Conservation (phyloP, 1,140 invertebrate genomes). For the Philotrypesis tridentata region DNA sequence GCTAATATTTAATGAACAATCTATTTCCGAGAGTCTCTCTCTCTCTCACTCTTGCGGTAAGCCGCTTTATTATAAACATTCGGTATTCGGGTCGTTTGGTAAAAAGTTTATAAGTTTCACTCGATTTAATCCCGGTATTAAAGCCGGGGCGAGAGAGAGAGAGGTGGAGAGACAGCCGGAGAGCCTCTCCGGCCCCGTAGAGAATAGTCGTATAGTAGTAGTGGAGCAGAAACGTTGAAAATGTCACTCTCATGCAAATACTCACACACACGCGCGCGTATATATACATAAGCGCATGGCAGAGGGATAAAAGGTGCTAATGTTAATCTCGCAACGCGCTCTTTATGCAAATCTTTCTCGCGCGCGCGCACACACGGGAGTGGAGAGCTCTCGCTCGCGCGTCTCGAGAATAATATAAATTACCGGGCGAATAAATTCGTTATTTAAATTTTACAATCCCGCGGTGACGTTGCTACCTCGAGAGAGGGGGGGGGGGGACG, state of each 20-base stretch:
- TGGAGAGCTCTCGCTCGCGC: background rate
- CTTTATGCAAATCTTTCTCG: constrained; percentile 33
- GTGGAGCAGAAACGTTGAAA: no score
- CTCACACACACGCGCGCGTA: no score
- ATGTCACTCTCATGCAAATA: background rate
- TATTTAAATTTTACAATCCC: constrained; percentile 43
- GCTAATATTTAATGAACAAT: background rate
- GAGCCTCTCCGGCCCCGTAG: no score
- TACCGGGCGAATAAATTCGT: constrained; percentile 36
- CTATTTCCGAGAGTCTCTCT: background rate
- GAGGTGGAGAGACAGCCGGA: no score
- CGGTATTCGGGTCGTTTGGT: no score
- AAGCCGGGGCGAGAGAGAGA: no score
- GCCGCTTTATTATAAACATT: no score
- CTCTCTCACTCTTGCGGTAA: no score
- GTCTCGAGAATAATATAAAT: constrained; percentile 27
- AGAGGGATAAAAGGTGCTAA: constrained; percentile 12
- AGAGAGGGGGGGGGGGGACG: background rate
- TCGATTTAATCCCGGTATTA: no score
- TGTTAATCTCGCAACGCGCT: constrained; percentile 24
- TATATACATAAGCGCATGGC: background rate
- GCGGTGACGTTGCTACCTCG: background rate
- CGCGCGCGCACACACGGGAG: background rate
- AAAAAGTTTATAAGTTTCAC: no score
- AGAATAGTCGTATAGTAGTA: no score